Conservation (phyloP, 1,140 invertebrate genomes). For the Telenomus remus region DNA sequence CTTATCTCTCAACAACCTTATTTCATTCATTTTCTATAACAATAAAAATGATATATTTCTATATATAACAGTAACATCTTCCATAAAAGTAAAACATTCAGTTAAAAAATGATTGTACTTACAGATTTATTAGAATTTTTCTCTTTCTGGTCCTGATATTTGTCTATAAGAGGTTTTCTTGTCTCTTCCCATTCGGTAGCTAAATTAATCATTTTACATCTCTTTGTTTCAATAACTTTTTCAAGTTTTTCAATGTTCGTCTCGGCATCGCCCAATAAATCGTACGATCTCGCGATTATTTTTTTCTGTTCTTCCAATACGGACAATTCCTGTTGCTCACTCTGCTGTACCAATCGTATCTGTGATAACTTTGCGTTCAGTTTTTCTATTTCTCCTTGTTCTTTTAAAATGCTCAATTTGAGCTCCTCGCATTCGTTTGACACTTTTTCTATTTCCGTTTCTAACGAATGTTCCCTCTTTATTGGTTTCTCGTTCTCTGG, state of each 20-base stretch:
- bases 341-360: slow-evolving; percentile 59
- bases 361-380: slow-evolving; percentile 66
- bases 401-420: slow-evolving; percentile 63
- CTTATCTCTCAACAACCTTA: slow-evolving; percentile 76
- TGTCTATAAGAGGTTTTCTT: slow-evolving; percentile 79
- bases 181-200: slow-evolving; percentile 84
- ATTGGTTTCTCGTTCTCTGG: background rate
- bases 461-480: slow-evolving; percentile 31
- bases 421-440: slow-evolving; percentile 66
- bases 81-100: no score
- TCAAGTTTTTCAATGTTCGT: slow-evolving; percentile 81
- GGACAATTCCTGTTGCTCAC: slow-evolving; percentile 72
- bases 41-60: slow-evolving; percentile 66
- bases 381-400: slow-evolving; percentile 69
- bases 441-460: slow-evolving; percentile 54
- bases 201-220: slow-evolving; percentile 78
- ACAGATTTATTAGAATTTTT: slow-evolving; percentile 78
- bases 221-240: slow-evolving; percentile 78
- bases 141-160: slow-evolving; percentile 78
- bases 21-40: slow-evolving; percentile 75
- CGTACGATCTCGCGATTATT: slow-evolving; percentile 79
- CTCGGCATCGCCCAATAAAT: slow-evolving; percentile 79
- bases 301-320: slow-evolving; percentile 72
- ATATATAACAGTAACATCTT: no score
- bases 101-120: no score